Percentiles rank a stretch among this genome's conserved stretches.
These are phyloP conservation scores for Abramis brama DNA, from an alignment of 2,113 vertebrate genomes.

Conservation along the genomic window DNA sequence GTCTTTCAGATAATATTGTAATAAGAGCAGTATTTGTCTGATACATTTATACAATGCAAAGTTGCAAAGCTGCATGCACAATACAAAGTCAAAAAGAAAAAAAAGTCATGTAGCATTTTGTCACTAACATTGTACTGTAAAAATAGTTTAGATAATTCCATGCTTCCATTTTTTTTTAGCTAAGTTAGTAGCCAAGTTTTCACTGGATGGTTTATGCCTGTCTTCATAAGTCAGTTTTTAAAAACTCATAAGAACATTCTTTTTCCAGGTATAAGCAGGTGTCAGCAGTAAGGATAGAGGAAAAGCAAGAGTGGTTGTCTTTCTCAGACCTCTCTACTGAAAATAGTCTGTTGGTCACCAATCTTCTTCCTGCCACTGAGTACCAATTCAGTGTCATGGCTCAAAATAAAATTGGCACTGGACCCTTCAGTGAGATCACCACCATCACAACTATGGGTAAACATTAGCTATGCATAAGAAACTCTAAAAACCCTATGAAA, in stretches of 20 bases:
- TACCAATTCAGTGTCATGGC: conserved; percentile 95
- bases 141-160: neutral
- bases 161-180: too few species aligned
- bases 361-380: conserved; percentile 78
- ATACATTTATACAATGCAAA: neutral
- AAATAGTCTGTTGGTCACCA: conserved; percentile 78
- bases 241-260: neutral
- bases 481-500: neutral
- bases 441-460: conserved; percentile 82
- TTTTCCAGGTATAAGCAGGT: conserved; percentile 79
- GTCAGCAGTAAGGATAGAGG: conserved; percentile 62
- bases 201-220: neutral
- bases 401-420: conserved; percentile 89
- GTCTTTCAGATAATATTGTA: neutral
- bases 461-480: conserved; percentile 49
- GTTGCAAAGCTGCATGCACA: neutral
- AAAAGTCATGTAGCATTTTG: neutral
- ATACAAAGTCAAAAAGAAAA: neutral
- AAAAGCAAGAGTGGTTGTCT: conserved; percentile 85
- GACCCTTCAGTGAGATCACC: conserved; percentile 90
- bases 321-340: conserved; percentile 76
- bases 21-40: neutral
- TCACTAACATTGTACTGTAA: neutral
- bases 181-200: neutral
- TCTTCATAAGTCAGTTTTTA: neutral